These are phyloP conservation scores for Apotomis turbidana DNA, from an alignment of 2,888 invertebrate species.

Conservation along the genomic window DNA sequence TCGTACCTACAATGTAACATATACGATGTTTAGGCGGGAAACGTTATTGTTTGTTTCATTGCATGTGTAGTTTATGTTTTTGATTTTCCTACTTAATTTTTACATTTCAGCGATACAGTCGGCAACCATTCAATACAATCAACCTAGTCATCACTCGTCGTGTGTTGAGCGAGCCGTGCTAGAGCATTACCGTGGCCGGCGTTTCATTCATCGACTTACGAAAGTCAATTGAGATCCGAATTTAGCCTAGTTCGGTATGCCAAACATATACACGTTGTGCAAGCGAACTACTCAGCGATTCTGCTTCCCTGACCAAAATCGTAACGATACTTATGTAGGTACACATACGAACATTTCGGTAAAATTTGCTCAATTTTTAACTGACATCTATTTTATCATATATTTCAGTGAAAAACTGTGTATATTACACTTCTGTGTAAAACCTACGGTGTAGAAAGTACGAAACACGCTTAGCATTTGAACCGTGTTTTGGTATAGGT, in stretches of 20 bases:
- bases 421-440: too few relatives aligned
- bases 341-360: too few relatives aligned
- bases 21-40: constrained; percentile 3
- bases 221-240: constrained; percentile 75
- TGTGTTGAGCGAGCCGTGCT: constrained; percentile 53
- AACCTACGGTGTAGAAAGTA: too few relatives aligned
- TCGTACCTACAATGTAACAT: constrained; percentile 27
- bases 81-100: too few relatives aligned
- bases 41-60: constrained; percentile 15
- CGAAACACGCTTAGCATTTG: too few relatives aligned
- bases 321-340: constrained; percentile 19
- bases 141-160: constrained; percentile 51
- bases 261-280: constrained; percentile 56
- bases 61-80: neutral
- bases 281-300: constrained; percentile 46
- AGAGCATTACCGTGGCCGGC: constrained; percentile 57
- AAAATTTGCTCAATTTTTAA: too few relatives aligned
- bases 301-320: constrained; percentile 39
- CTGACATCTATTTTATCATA: too few relatives aligned
- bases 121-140: neutral
- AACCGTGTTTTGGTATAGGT: too few relatives aligned
- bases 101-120: neutral
- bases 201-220: constrained; percentile 70
- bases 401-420: too few relatives aligned
- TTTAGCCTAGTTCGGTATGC: constrained; percentile 71